Conservation (phyloP, 1,140 invertebrate species). For the Eciton burchellii region DNA sequence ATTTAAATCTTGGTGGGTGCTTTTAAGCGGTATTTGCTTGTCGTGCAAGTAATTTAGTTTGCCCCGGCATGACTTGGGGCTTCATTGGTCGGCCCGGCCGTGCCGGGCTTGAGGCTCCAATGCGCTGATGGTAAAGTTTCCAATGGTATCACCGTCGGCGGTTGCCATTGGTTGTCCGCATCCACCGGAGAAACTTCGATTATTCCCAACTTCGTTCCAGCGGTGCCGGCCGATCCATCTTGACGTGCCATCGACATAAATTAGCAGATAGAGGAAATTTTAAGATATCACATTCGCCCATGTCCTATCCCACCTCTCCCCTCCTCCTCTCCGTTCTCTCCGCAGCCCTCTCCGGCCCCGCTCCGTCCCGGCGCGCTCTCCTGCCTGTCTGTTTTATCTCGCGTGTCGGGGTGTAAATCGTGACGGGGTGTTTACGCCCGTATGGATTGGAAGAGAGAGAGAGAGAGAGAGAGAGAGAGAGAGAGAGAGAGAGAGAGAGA, state of each 20-base stretch:
- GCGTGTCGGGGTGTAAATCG: constrained; percentile 49
- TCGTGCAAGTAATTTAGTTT: constrained; percentile 55
- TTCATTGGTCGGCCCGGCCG: constrained; percentile 37
- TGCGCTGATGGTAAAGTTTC: constrained; percentile 72
- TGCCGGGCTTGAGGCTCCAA: constrained; percentile 40
- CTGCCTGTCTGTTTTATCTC: constrained; percentile 49
- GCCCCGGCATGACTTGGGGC: constrained; percentile 54
- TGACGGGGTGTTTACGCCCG: constrained; percentile 47
- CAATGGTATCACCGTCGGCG: constrained; percentile 65
- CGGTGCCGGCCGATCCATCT: constrained; percentile 49
- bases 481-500: too few relatives aligned
- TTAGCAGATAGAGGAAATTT: constrained; percentile 70
- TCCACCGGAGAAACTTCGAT: constrained; percentile 70
- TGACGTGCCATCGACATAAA: constrained; percentile 73
- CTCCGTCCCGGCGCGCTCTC: neutral
- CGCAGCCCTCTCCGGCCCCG: constrained; percentile 7
- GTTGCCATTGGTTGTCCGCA: constrained; percentile 62
- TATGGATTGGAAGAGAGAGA: constrained; percentile 7
- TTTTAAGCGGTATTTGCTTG: constrained; percentile 67
- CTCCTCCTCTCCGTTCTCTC: neutral
- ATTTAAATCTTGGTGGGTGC: constrained; percentile 63
- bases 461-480: too few relatives aligned
- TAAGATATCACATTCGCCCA: constrained; percentile 60
- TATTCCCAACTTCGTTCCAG: constrained; percentile 69
- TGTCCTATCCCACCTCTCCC: constrained; percentile 8